Conservation (phyloP, 2,113 vertebrate species). For the Sapajus apella region DNA sequence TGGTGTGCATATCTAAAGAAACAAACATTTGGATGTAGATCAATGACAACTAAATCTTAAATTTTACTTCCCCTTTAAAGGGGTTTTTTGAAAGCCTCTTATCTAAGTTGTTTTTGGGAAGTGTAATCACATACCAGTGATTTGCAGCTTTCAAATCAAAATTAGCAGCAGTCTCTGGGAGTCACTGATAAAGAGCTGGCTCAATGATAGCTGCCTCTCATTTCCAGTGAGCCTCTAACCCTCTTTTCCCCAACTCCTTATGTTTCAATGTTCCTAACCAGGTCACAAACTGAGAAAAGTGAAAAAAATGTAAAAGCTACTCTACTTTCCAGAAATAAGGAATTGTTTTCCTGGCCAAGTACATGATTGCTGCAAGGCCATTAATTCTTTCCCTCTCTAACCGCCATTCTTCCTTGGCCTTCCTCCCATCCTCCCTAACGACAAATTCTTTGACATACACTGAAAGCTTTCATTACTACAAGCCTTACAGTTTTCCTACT, state of each 20-base stretch:
- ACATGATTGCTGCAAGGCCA: background rate
- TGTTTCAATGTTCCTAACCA: background rate
- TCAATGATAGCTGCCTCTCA: background rate
- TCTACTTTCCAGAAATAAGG: conserved; percentile 30
- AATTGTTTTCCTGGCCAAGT: background rate
- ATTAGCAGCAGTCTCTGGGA: background rate
- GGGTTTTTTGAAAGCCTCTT: background rate
- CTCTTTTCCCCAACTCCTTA: background rate
- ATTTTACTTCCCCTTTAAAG: conserved; percentile 2
- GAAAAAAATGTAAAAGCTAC: background rate
- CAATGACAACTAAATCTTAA: background rate
- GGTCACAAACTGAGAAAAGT: background rate
- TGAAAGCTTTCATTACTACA: background rate
- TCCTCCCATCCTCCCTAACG: background rate
- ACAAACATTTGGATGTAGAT: background rate
- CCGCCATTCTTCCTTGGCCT: background rate
- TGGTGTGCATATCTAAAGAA: background rate
- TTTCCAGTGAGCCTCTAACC: background rate
- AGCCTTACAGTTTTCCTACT: background rate
- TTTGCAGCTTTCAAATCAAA: background rate
- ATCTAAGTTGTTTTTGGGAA: background rate
- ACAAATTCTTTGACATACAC: background rate
- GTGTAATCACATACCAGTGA: background rate
- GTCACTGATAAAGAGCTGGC: background rate
- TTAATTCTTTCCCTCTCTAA: background rate